Evolutionary conservation across 1,140 invertebrate genomes (phyloP).

Genomic region (Gryllus bimaculatus): DNA sequence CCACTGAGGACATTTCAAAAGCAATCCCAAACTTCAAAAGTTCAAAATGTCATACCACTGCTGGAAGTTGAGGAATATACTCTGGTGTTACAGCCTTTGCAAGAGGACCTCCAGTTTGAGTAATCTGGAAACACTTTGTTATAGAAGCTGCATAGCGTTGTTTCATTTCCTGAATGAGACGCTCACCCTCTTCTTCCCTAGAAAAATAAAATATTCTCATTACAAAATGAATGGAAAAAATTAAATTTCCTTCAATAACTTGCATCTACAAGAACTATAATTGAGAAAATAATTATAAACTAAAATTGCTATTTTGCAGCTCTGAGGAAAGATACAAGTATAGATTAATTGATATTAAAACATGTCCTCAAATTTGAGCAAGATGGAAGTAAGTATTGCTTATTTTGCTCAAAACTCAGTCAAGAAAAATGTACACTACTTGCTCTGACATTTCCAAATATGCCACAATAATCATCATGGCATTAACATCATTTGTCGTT

Average conservation of each 20-base stretch:
- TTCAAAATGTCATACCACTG: too few species aligned
- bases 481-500: too few species aligned
- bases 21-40: too few species aligned
- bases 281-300: not conserved
- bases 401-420: too few species aligned
- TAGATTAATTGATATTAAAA: not conserved
- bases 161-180: slow-evolving; percentile 61
- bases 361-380: not conserved
- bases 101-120: not conserved
- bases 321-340: not conserved
- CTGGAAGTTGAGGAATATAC: not conserved
- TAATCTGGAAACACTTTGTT: not conserved
- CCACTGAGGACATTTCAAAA: too few species aligned
- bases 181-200: slow-evolving; percentile 55
- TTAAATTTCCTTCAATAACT: not conserved
- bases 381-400: too few species aligned
- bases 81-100: not conserved
- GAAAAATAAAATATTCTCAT: slow-evolving; percentile 5
- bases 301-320: not conserved
- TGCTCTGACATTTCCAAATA: too few species aligned
- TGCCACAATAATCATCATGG: too few species aligned
- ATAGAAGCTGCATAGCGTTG: slow-evolving; percentile 46
- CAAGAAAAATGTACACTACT: too few species aligned
- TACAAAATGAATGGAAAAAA: not conserved
- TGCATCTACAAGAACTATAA: not conserved